phyloP scores from a whole-genome alignment of 2,113 vertebrate genomes.

The Phaethornis superciliosus region DNA sequence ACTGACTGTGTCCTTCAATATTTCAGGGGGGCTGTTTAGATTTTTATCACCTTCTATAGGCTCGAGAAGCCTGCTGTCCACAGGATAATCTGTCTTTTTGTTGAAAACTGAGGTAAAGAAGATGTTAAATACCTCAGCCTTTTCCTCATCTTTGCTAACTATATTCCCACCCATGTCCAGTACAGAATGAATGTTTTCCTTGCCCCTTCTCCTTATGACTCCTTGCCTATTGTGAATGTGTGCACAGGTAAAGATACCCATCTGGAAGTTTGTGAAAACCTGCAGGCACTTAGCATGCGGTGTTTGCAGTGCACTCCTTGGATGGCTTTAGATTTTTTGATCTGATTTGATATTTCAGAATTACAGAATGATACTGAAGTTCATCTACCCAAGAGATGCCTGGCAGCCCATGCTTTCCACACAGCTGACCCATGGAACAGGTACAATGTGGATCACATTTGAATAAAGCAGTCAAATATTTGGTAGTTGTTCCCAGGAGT shows the following conservation, averaged over 20 bases:
- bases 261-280: background rate
- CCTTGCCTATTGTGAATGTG: background rate
- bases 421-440: background rate
- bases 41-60: too few species aligned
- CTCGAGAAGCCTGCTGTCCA: too few species aligned
- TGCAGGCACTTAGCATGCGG: background rate
- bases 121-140: too few species aligned
- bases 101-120: too few species aligned
- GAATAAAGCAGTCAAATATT: background rate
- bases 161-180: too few species aligned
- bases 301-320: background rate
- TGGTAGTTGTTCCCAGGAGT: background rate
- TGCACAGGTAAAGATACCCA: background rate
- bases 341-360: background rate
- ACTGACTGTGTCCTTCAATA: too few species aligned
- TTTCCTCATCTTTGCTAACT: too few species aligned
- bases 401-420: background rate
- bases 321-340: background rate
- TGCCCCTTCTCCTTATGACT: too few species aligned
- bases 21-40: too few species aligned
- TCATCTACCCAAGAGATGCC: background rate
- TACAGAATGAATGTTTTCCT: too few species aligned
- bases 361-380: background rate
- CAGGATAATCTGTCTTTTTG: too few species aligned
- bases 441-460: background rate